These are phyloP conservation scores for Pogonocichla stellata DNA, from an alignment of 2,113 vertebrate species.

Conservation along the genomic window DNA sequence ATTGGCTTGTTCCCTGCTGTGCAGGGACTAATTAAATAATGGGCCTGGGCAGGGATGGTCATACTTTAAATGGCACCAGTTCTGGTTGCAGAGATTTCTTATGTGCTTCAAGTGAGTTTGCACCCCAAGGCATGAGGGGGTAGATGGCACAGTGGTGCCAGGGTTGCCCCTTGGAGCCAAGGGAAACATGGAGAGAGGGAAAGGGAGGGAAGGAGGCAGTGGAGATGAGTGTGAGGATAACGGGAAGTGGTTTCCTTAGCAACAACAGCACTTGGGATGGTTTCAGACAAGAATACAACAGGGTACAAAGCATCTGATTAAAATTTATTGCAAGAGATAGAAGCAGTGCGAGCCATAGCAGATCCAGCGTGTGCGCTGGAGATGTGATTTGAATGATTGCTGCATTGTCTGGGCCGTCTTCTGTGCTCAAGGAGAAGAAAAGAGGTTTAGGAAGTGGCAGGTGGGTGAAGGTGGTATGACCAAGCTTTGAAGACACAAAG, in stretches of 20 bases:
- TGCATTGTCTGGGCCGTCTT: background rate
- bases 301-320: conserved; percentile 72
- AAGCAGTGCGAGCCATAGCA: conserved; percentile 20
- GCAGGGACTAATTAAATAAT: background rate
- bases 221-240: conserved; percentile 19
- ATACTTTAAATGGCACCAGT: background rate
- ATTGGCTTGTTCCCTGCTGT: background rate
- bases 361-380: background rate
- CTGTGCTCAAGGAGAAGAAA: background rate
- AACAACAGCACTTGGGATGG: conserved; percentile 67
- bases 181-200: background rate
- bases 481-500: background rate
- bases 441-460: background rate
- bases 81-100: background rate
- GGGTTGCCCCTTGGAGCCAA: background rate
- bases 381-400: conserved; percentile 13
- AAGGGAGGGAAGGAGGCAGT: conserved; percentile 20
- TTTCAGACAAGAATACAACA: conserved; percentile 65
- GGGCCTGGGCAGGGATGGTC: background rate
- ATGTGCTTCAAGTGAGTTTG: background rate
- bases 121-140: background rate
- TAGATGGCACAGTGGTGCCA: background rate
- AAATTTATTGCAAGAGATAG: conserved; percentile 66
- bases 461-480: background rate
- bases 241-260: conserved; percentile 37